Percentiles rank a stretch among this genome's conserved stretches.
These are phyloP conservation scores for Mohoua ochrocephala DNA, from an alignment of 2,113 vertebrate species.

Conservation along the genomic window DNA sequence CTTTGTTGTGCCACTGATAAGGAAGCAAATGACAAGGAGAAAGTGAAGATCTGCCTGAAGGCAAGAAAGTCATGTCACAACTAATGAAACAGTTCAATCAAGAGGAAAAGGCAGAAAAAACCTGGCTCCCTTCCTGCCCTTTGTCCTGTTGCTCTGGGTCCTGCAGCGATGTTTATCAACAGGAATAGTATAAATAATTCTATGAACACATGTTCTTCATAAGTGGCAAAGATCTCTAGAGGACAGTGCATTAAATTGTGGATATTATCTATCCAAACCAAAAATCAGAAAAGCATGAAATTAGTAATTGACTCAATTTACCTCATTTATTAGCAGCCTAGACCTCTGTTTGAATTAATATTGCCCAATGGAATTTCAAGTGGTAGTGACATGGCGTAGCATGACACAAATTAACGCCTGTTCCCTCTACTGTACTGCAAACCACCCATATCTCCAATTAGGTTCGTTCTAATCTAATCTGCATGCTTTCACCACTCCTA, in stretches of 20 bases:
- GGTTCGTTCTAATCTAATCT: constrained; percentile 67
- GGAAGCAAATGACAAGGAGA: neutral
- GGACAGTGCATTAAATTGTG: constrained; percentile 67
- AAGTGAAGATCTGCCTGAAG: constrained; percentile 28
- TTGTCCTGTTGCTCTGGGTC: neutral
- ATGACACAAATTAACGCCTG: constrained; percentile 68
- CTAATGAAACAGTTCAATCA: constrained; percentile 39
- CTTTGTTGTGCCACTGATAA: neutral
- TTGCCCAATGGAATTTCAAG: constrained; percentile 83
- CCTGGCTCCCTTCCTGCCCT: neutral
- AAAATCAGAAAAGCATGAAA: constrained; percentile 79
- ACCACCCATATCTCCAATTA: constrained; percentile 56
- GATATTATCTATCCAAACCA: constrained; percentile 71
- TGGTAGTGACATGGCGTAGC: constrained; percentile 71
- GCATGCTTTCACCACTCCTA: constrained; percentile 51
- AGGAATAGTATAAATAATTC: constrained; percentile 45
- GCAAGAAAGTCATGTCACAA: neutral
- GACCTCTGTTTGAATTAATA: constrained; percentile 83
- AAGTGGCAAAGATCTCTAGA: constrained; percentile 71
- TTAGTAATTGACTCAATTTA: constrained; percentile 90
- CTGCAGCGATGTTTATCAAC: constrained; percentile 35
- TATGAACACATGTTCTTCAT: constrained; percentile 62
- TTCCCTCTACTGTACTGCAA: constrained; percentile 50
- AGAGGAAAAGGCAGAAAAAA: constrained; percentile 1
- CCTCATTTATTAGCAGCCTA: constrained; percentile 88